Conservation (phyloP, 2,797 vertebrate species). For the Hoplostethus mediterraneus region DNA sequence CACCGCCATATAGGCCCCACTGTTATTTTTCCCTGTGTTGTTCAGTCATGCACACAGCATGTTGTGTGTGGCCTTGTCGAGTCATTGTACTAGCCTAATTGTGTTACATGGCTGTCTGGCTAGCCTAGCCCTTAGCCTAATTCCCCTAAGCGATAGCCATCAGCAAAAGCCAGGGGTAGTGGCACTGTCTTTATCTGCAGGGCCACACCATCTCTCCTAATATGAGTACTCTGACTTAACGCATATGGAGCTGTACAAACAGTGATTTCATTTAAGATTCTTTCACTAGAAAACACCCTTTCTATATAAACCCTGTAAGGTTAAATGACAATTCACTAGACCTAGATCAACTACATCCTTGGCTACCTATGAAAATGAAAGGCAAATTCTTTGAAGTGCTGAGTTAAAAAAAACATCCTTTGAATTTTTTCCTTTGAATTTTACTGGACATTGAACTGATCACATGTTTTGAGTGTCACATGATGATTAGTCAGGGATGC, state of each 20-base stretch:
- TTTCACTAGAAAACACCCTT: not conserved
- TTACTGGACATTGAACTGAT: slow-evolving; percentile 16
- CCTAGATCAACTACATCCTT: not conserved
- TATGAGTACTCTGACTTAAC: slow-evolving; percentile 73
- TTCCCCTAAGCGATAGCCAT: slow-evolving; percentile 56
- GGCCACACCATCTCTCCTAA: slow-evolving; percentile 55
- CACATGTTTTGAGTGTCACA: slow-evolving; percentile 46
- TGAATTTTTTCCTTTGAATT: not conserved
- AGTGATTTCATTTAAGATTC: not conserved
- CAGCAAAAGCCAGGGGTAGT: slow-evolving; percentile 46
- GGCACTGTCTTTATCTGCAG: slow-evolving; percentile 56
- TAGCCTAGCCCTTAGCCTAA: slow-evolving; percentile 61
- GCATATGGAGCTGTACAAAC: slow-evolving; percentile 41
- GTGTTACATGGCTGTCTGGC: slow-evolving; percentile 61
- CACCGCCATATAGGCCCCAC: slow-evolving; percentile 33
- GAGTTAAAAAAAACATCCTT: not conserved
- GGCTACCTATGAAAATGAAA: not conserved
- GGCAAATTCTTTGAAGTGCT: not conserved
- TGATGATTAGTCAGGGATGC: slow-evolving; percentile 37
- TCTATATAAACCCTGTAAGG: not conserved
- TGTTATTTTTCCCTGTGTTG: slow-evolving; percentile 32
- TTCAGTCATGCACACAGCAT: slow-evolving; percentile 58
- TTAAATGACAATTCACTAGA: slow-evolving; percentile 2
- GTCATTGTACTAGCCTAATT: slow-evolving; percentile 69
- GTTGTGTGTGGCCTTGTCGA: slow-evolving; percentile 41